These are phyloP conservation scores for Microcebus tavaratra DNA, from an alignment of 2,113 vertebrate genomes.

Conservation along the genomic window DNA sequence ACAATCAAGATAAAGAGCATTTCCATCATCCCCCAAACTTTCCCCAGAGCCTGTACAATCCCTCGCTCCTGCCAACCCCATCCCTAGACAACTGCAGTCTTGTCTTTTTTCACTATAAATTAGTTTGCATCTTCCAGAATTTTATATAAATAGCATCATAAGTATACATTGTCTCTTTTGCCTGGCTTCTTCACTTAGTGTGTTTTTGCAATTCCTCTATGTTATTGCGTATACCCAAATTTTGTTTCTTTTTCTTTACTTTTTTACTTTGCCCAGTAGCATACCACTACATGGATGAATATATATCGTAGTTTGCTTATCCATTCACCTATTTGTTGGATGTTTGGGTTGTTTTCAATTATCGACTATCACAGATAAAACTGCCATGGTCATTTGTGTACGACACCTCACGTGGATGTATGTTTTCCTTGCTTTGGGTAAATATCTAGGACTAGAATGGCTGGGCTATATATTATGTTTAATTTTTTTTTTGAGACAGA, in stretches of 20 bases:
- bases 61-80: background rate
- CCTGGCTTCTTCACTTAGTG: background rate
- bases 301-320: background rate
- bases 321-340: background rate
- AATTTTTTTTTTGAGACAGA: background rate
- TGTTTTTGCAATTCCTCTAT: background rate
- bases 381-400: background rate
- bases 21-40: background rate
- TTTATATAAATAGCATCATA: background rate
- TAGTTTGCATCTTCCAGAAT: background rate
- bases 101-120: background rate
- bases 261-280: background rate
- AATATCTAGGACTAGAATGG: background rate
- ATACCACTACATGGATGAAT: background rate
- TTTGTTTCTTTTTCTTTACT: background rate
- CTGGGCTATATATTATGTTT: background rate
- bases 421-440: background rate
- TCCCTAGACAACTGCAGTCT: background rate
- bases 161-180: background rate
- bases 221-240: background rate
- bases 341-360: background rate
- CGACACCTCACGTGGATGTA: background rate
- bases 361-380: background rate
- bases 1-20: background rate
- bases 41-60: background rate